Percentiles rank a stretch among this genome's conserved stretches.
Evolutionary conservation across 2,113 vertebrate species (phyloP).

Genomic region (Acrocephalus arundinaceus): DNA sequence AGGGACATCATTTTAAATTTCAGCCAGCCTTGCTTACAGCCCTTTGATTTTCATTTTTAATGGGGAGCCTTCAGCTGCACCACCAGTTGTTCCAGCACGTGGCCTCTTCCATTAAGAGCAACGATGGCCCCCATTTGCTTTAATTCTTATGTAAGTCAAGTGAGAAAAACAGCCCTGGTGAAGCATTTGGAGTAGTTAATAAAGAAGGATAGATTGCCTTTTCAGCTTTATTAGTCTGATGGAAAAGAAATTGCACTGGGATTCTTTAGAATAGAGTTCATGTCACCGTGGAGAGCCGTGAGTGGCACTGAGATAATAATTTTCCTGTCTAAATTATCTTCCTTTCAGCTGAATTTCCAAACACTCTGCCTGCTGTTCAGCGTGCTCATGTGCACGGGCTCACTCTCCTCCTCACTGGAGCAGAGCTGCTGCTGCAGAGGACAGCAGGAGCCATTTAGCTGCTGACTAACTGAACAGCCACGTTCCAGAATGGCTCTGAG

Average conservation of each 20-base stretch:
- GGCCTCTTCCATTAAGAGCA: constrained; percentile 32
- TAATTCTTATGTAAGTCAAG: constrained; percentile 43
- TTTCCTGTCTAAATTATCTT: constrained; percentile 42
- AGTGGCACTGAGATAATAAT: constrained; percentile 50
- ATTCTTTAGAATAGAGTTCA: constrained; percentile 29
- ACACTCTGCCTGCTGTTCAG: constrained; percentile 11
- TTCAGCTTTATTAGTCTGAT: constrained; percentile 48
- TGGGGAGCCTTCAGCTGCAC: constrained; percentile 20
- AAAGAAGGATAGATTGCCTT: constrained; percentile 60
- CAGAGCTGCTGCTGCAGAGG: neutral
- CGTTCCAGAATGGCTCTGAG: neutral
- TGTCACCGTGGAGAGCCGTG: constrained; percentile 36
- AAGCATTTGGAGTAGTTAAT: constrained; percentile 50
- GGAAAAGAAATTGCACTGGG: constrained; percentile 48
- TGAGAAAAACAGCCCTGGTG: constrained; percentile 19
- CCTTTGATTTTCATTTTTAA: neutral
- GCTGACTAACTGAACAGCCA: neutral
- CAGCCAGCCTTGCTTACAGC: neutral
- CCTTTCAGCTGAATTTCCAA: constrained; percentile 35
- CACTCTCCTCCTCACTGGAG: neutral
- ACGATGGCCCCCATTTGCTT: constrained; percentile 19
- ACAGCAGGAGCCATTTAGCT: neutral
- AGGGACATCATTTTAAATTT: neutral
- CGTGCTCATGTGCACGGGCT: neutral
- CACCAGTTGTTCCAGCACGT: neutral